A percentile compares a stretch with the other conserved stretches of the same genome.
These are phyloP conservation scores for Synodontis membranacea DNA, from an alignment of 2,113 vertebrate genomes.

Conservation along the genomic window DNA sequence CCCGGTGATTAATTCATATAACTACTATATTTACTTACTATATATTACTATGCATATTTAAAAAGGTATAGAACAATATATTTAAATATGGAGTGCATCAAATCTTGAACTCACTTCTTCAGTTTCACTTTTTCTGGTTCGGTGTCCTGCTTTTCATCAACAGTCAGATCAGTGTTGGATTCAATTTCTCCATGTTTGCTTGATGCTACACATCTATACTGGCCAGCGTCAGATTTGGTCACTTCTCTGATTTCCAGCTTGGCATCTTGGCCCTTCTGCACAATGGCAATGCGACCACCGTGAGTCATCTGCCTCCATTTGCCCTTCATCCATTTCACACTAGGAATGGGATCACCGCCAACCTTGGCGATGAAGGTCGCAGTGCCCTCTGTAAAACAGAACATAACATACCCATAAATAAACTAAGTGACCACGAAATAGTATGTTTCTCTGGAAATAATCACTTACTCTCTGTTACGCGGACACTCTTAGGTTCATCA, in stretches of 20 bases:
- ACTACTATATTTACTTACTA: not conserved
- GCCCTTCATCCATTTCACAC: slow-evolving; percentile 97
- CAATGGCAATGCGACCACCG: slow-evolving; percentile 86
- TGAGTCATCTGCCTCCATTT: slow-evolving; percentile 97
- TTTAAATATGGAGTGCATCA: not conserved
- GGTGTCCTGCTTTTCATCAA: slow-evolving; percentile 82
- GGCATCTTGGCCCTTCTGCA: slow-evolving; percentile 89
- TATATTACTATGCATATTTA: not conserved
- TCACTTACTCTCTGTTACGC: slow-evolving; percentile 86
- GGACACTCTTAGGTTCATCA: slow-evolving; percentile 83
- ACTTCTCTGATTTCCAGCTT: slow-evolving; percentile 89
- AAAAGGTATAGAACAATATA: not conserved
- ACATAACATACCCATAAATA: slow-evolving; percentile 10
- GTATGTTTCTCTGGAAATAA: not conserved
- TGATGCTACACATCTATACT: slow-evolving; percentile 90
- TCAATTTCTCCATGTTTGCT: slow-evolving; percentile 95
- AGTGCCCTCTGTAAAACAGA: slow-evolving; percentile 82
- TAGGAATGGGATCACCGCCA: slow-evolving; percentile 95
- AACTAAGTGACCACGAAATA: not conserved
- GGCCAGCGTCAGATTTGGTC: slow-evolving; percentile 90
- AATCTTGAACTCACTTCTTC: slow-evolving; percentile 82
- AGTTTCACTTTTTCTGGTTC: slow-evolving; percentile 83
- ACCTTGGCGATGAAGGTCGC: slow-evolving; percentile 96
- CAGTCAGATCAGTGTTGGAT: slow-evolving; percentile 80
- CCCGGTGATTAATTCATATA: not conserved